These are phyloP conservation scores for Coecobrya sp. DNA, from an alignment of 2,888 invertebrate species.

Conservation along the genomic window DNA sequence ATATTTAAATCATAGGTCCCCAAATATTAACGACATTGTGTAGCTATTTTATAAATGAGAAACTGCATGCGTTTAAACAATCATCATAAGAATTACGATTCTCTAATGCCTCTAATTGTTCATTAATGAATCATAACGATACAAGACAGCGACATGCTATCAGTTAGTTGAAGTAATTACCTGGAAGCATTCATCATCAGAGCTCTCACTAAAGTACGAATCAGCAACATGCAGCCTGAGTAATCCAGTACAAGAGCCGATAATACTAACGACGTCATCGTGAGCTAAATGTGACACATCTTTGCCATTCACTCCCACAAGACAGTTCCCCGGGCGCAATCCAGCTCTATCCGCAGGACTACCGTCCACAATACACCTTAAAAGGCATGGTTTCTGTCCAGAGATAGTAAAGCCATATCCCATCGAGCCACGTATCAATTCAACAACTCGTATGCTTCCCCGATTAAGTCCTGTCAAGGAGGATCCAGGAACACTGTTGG, in stretches of 20 bases:
- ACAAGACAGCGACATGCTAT: not conserved
- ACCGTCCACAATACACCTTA: conserved; percentile 96
- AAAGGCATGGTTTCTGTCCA: conserved; percentile 97
- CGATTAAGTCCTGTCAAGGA: conserved; percentile 85
- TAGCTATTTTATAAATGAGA: too few relatives aligned
- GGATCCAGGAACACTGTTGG: conserved; percentile 84
- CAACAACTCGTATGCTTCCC: conserved; percentile 92
- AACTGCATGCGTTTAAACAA: too few relatives aligned
- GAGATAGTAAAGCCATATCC: conserved; percentile 99
- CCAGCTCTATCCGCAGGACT: conserved; percentile 97
- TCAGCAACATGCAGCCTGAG: conserved; percentile 95
- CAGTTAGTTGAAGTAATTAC: conserved; percentile 62
- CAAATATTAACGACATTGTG: too few relatives aligned
- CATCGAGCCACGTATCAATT: conserved; percentile 94
- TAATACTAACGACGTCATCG: conserved; percentile 96
- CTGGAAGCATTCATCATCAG: conserved; percentile 91
- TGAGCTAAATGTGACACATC: conserved; percentile 97
- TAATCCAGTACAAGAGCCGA: conserved; percentile 95
- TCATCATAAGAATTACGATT: too few relatives aligned
- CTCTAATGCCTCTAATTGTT: too few relatives aligned
- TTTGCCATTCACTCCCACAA: conserved; percentile 96
- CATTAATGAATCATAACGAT: too few relatives aligned
- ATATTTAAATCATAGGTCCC: too few relatives aligned
- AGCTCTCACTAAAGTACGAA: conserved; percentile 95
- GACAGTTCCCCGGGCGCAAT: conserved; percentile 96